These are phyloP conservation scores for Brachyhypopomus occidentalis DNA, from an alignment of 2,113 vertebrate species.

Conservation along the genomic window DNA sequence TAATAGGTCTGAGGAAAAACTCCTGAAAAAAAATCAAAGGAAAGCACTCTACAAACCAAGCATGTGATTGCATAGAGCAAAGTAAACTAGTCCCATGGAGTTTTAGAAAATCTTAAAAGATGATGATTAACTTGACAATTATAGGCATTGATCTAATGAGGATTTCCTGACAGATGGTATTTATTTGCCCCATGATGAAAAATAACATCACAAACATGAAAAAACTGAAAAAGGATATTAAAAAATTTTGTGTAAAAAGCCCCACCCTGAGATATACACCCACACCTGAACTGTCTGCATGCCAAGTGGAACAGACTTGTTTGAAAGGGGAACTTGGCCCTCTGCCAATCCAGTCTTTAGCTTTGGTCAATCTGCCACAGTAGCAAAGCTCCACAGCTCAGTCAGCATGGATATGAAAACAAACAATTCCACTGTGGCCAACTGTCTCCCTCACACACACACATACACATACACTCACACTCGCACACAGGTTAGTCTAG, in stretches of 20 bases:
- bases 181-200: not conserved
- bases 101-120: too few species aligned
- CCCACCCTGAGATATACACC: not conserved
- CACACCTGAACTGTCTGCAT: slow-evolving; percentile 1
- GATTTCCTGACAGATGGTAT: not conserved
- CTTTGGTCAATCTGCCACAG: slow-evolving; percentile 6
- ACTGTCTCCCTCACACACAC: not conserved
- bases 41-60: too few species aligned
- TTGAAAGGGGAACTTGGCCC: not conserved
- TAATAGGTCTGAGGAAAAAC: too few species aligned
- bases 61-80: too few species aligned
- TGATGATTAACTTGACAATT: not conserved
- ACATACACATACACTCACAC: slow-evolving; percentile 11
- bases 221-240: not conserved
- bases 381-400: not conserved
- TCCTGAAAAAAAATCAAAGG: too few species aligned
- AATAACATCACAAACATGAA: not conserved
- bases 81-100: too few species aligned
- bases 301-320: not conserved
- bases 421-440: not conserved
- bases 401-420: not conserved
- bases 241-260: not conserved
- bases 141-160: not conserved
- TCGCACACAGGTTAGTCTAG: slow-evolving; percentile 31
- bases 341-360: slow-evolving; percentile 4